Evolutionary conservation across 2,888 invertebrate species (phyloP).

Genomic region (Stenotaenia linearis): DNA sequence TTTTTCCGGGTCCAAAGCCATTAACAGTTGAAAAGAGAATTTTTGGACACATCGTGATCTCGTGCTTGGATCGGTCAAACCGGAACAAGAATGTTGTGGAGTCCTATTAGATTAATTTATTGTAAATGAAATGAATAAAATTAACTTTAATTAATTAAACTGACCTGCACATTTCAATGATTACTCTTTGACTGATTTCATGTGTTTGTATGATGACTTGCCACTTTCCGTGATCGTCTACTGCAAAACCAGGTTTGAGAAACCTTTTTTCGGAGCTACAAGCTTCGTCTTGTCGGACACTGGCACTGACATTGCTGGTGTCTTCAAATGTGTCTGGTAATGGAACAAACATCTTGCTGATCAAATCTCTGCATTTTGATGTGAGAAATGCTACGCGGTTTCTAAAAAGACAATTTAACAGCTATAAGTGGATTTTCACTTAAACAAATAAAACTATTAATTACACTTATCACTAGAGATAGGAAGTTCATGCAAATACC

Average conservation of each 20-base stretch:
- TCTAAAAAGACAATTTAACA: too few species aligned
- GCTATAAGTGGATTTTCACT: too few species aligned
- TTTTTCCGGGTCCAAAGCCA: conserved; percentile 43
- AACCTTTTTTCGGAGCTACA: conserved; percentile 40
- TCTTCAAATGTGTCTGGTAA: conserved; percentile 28
- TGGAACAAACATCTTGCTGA: conserved; percentile 21
- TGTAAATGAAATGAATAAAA: background rate
- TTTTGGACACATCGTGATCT: conserved; percentile 41
- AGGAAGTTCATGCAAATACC: too few species aligned
- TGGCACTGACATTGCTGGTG: background rate
- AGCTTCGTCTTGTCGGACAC: conserved; percentile 16
- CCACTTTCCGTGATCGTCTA: conserved; percentile 42
- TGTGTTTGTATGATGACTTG: conserved; percentile 42
- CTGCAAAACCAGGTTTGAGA: conserved; percentile 42
- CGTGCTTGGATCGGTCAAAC: conserved; percentile 8
- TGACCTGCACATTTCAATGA: conserved; percentile 41
- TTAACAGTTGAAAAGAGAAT: conserved; percentile 41
- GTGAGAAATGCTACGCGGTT: conserved; percentile 27
- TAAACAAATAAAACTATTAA: too few species aligned
- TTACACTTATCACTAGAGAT: too few species aligned
- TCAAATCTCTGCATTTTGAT: conserved; percentile 19
- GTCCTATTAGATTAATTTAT: too few species aligned
- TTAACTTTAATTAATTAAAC: background rate
- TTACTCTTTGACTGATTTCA: conserved; percentile 40
- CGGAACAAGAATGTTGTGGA: conserved; percentile 26